Evolutionary conservation across 2,113 vertebrate genomes (phyloP).

Genomic region (Capreolus pygargus): DNA sequence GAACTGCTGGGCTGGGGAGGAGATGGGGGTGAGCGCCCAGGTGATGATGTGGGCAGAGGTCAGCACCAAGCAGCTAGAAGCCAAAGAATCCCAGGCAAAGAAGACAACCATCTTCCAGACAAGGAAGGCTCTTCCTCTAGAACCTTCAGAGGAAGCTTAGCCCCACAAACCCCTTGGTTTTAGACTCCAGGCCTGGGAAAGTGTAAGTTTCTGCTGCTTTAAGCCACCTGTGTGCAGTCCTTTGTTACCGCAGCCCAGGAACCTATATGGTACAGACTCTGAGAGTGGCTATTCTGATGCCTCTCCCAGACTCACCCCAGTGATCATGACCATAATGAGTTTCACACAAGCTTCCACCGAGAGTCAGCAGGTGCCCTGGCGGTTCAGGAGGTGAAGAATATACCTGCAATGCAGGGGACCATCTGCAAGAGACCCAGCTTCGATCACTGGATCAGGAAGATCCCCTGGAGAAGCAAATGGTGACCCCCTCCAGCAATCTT

Average conservation of each 20-base stretch:
- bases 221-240: background rate
- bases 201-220: background rate
- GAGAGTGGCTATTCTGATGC: accelerated
- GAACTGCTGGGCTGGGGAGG: background rate
- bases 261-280: background rate
- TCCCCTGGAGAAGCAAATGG: background rate
- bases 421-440: background rate
- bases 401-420: accelerated
- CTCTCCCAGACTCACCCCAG: background rate
- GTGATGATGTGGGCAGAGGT: background rate
- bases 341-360: background rate
- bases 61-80: accelerated
- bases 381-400: background rate
- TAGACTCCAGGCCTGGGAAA: background rate
- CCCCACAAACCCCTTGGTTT: background rate
- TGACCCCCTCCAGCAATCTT: background rate
- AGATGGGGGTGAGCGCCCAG: background rate
- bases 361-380: background rate
- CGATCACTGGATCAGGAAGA: background rate
- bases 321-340: accelerated
- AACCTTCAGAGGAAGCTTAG: accelerated
- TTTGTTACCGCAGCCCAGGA: background rate
- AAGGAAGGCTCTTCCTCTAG: accelerated
- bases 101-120: background rate
- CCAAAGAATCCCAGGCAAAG: background rate